These are phyloP conservation scores for Gymnoscelis rufifasciata DNA, from an alignment of 2,888 invertebrate species.

Conservation along the genomic window DNA sequence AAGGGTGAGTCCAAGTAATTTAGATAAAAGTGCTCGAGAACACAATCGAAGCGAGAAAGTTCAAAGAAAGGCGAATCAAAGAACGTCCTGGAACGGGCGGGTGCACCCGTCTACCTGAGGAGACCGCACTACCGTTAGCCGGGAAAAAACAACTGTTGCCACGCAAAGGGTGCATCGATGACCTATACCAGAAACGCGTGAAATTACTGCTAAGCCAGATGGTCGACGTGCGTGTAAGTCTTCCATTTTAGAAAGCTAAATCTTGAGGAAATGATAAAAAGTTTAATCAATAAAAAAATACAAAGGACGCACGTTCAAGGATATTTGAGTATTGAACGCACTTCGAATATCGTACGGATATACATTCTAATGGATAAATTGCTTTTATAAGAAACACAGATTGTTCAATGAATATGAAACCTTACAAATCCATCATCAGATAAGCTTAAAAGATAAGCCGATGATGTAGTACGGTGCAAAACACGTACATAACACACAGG, in stretches of 20 bases:
- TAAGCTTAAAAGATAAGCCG: slow-evolving; percentile 19
- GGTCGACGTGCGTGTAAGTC: slow-evolving; percentile 36
- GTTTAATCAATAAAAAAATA: no score
- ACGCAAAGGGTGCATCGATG: slow-evolving; percentile 52
- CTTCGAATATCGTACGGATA: no score
- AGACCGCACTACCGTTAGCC: slow-evolving; percentile 50
- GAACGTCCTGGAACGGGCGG: slow-evolving; percentile 39
- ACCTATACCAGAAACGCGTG: slow-evolving; percentile 45
- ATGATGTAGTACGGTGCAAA: slow-evolving; percentile 21
- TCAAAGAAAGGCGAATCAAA: slow-evolving; percentile 45
- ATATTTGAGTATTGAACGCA: no score
- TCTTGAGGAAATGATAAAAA: slow-evolving; percentile 30
- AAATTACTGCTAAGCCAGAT: slow-evolving; percentile 47
- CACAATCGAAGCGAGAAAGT: slow-evolving; percentile 32
- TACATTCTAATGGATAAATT: no score
- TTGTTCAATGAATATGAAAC: slow-evolving; percentile 9
- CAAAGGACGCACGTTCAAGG: no score
- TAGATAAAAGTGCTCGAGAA: slow-evolving; percentile 19
- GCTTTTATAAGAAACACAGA: neutral
- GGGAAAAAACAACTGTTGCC: slow-evolving; percentile 45
- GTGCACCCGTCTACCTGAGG: slow-evolving; percentile 53
- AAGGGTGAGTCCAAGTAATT: slow-evolving; percentile 8
- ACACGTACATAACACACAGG: slow-evolving; percentile 21
- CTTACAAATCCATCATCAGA: slow-evolving; percentile 12
- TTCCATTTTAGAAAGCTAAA: slow-evolving; percentile 27